Conservation (phyloP, 2,888 invertebrate species). For the Tenthredo amoena region DNA sequence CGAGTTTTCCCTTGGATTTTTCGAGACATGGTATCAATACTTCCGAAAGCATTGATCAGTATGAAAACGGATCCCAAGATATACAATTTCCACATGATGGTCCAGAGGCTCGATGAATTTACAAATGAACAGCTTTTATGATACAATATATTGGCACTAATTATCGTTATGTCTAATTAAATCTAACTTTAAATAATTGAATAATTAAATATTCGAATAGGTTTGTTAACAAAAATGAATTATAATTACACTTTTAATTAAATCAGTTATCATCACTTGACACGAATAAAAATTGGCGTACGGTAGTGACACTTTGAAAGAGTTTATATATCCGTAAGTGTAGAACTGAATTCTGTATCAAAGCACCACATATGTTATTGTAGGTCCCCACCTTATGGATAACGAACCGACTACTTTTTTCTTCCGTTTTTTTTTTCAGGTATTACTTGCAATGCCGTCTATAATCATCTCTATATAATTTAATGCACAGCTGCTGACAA, state of each 20-base stretch:
- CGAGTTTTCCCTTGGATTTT: not conserved
- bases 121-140: not conserved
- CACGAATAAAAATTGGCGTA: not conserved
- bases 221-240: not conserved
- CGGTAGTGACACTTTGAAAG: not conserved
- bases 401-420: not conserved
- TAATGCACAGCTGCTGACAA: not conserved
- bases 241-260: not conserved
- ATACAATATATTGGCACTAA: not conserved
- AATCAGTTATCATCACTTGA: not conserved
- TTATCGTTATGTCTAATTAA: not conserved
- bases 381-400: not conserved
- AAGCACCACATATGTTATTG: not conserved
- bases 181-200: not conserved
- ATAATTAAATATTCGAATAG: not conserved
- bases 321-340: not conserved
- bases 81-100: slow-evolving; percentile 19
- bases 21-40: not conserved
- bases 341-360: not conserved
- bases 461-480: slow-evolving; percentile 14
- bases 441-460: not conserved
- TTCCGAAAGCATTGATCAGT: not conserved
- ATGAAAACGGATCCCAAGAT: not conserved
- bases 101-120: not conserved
- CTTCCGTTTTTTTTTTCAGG: not conserved